These are phyloP conservation scores for Melanocharis versteri DNA, from an alignment of 2,113 vertebrate species.

Conservation along the genomic window DNA sequence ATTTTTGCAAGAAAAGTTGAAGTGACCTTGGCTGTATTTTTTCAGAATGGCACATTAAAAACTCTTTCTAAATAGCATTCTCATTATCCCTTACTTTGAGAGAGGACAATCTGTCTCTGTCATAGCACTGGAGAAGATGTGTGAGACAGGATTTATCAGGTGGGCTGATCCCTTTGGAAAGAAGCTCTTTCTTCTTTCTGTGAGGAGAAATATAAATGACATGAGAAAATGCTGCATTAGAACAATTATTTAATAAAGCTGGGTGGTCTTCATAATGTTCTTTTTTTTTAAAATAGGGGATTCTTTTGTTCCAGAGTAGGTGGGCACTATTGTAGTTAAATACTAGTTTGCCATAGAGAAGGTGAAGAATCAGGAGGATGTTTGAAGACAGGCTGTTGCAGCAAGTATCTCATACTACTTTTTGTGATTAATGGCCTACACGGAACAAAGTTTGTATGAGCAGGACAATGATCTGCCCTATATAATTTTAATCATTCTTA, in stretches of 20 bases:
- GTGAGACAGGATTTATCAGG: not conserved
- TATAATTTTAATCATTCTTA: not conserved
- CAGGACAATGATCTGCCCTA: not conserved
- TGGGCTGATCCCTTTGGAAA: not conserved
- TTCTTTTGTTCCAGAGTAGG: not conserved
- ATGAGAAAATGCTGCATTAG: not conserved
- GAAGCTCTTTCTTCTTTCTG: not conserved
- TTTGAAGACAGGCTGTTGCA: not conserved
- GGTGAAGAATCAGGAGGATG: not conserved
- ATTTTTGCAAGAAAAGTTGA: not conserved
- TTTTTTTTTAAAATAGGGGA: not conserved
- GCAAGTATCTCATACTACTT: not conserved
- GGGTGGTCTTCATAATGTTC: not conserved
- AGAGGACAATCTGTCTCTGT: not conserved
- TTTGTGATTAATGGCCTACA: not conserved
- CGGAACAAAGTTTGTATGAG: not conserved
- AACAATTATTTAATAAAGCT: not conserved
- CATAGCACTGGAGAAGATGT: not conserved
- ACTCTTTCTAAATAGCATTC: not conserved
- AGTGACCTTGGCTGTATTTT: not conserved
- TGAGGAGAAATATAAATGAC: not conserved
- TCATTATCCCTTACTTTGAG: not conserved
- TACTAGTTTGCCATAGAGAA: not conserved
- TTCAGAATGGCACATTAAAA: not conserved
- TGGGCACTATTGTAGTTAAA: not conserved